phyloP scores from a whole-genome alignment of 2,797 vertebrate species.

The Tympanoctomys barrerae region DNA sequence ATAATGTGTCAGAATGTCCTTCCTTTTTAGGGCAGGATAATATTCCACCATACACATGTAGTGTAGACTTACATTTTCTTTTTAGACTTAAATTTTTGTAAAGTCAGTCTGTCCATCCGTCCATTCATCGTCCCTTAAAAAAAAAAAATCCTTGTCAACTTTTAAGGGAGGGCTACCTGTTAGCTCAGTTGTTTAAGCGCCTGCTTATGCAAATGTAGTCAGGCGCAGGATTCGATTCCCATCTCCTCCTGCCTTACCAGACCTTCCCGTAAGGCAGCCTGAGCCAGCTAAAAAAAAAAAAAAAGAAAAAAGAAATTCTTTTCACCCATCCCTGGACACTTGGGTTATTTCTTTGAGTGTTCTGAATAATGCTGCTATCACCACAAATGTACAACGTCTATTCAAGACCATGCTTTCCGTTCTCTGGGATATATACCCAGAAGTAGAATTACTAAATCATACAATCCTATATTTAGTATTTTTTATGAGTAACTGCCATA shows the following conservation, averaged over 20 bases:
- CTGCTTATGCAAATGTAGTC: too few relatives aligned
- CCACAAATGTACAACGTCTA: not conserved
- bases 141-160: too few relatives aligned
- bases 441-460: slow-evolving; percentile 23
- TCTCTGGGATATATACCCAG: not conserved
- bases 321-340: not conserved
- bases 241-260: too few relatives aligned
- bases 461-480: slow-evolving; percentile 32
- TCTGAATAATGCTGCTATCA: not conserved
- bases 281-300: too few relatives aligned
- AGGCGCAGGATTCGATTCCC: too few relatives aligned
- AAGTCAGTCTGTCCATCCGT: not conserved
- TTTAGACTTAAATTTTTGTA: not conserved
- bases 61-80: not conserved
- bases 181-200: too few relatives aligned
- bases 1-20: not conserved
- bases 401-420: not conserved
- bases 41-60: not conserved
- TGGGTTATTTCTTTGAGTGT: not conserved
- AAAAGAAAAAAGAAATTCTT: too few relatives aligned
- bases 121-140: too few relatives aligned
- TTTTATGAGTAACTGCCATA: slow-evolving; percentile 20
- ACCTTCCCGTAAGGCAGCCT: too few relatives aligned
- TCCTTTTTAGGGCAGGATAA: not conserved
- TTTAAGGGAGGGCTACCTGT: too few relatives aligned